A percentile compares a stretch with the other conserved stretches of the same genome.
These are phyloP conservation scores for Plebejus argus DNA, from an alignment of 2,888 invertebrate species.

Conservation along the genomic window DNA sequence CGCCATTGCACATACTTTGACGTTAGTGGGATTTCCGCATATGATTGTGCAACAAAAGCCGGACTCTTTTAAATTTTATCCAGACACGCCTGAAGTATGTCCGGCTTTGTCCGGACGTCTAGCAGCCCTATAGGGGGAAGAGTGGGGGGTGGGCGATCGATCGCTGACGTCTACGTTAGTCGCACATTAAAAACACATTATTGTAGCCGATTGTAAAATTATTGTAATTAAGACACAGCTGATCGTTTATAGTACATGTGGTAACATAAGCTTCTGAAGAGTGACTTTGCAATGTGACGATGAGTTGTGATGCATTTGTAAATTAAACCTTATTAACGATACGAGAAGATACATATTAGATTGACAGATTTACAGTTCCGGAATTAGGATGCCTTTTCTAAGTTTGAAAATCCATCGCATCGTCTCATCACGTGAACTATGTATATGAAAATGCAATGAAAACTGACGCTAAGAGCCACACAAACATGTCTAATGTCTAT, in stretches of 20 bases:
- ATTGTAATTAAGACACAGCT: constrained; percentile 3
- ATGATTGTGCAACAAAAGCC: too few relatives aligned
- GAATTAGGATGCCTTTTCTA: too few relatives aligned
- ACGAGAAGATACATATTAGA: not conserved
- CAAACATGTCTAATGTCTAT: not conserved
- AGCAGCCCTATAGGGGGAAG: not conserved
- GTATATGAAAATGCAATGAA: too few relatives aligned
- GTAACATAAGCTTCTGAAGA: not conserved
- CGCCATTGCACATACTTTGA: too few relatives aligned
- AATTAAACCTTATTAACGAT: not conserved
- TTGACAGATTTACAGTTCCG: too few relatives aligned
- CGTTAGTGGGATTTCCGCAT: too few relatives aligned
- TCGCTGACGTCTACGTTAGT: not conserved
- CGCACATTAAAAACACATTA: constrained; percentile 19
- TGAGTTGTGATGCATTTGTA: not conserved
- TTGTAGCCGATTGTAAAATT: not conserved
- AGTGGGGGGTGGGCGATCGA: not conserved
- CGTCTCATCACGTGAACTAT: too few relatives aligned
- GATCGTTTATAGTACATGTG: not conserved
- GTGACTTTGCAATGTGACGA: not conserved
- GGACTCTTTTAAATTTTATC: too few relatives aligned
- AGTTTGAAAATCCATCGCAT: too few relatives aligned
- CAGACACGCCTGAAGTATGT: not conserved
- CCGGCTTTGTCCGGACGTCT: too few relatives aligned
- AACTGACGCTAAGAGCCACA: not conserved